These are phyloP conservation scores for Pluvianellus socialis DNA, from an alignment of 2,113 vertebrate species.

Conservation along the genomic window DNA sequence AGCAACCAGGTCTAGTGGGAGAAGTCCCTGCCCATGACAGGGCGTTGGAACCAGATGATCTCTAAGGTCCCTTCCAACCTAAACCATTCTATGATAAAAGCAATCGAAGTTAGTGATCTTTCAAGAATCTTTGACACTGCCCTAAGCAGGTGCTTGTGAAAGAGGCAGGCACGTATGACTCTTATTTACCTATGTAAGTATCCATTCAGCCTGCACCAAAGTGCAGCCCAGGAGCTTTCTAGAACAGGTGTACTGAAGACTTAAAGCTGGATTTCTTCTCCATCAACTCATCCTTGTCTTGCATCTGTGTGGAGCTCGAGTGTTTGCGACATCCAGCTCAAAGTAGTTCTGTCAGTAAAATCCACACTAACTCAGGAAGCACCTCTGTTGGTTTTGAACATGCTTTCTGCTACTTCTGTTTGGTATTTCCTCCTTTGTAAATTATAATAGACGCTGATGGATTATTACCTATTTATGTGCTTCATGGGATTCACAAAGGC, in stretches of 20 bases:
- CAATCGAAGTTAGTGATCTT: not conserved
- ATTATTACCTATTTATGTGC: not conserved
- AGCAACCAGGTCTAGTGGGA: too few relatives aligned
- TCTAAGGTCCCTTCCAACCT: too few relatives aligned
- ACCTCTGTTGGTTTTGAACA: not conserved
- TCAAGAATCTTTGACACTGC: not conserved
- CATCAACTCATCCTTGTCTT: not conserved
- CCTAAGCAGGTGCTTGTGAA: not conserved
- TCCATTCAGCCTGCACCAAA: not conserved
- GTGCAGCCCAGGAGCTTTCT: not conserved
- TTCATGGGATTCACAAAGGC: not conserved
- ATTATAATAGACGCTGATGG: not conserved
- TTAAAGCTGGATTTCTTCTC: not conserved
- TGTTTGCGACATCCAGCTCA: not conserved
- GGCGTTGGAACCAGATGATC: too few relatives aligned
- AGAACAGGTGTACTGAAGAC: not conserved
- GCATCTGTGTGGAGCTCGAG: not conserved
- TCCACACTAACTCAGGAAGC: not conserved
- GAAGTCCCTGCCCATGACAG: too few relatives aligned
- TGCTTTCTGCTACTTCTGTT: accelerated
- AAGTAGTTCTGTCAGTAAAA: not conserved
- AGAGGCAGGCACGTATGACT: not conserved
- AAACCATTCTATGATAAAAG: not conserved
- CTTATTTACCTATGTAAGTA: not conserved
- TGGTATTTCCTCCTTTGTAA: not conserved